Evolutionary conservation across 2,888 invertebrate genomes (phyloP), one percentile per base, ranked within the genome.

Genomic region (Encarsia formosa): DNA sequence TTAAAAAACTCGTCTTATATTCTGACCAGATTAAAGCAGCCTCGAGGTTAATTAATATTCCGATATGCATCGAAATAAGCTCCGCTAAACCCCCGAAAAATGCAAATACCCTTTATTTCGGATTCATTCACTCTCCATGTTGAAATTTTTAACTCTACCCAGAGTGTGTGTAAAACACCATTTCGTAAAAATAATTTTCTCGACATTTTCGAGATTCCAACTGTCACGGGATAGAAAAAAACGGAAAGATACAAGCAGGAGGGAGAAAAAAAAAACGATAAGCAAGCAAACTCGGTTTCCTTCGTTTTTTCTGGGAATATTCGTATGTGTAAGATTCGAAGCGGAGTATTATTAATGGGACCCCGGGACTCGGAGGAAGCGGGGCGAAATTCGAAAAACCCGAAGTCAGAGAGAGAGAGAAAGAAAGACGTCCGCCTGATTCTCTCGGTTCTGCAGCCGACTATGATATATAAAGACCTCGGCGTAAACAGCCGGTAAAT

Each of bases 261-360:
- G 31, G 8, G 39, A 6, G 19, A 24, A 16, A 38, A 38, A 34
- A 32, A 44, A 40, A 45, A 37, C 42, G 41, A 40, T 39, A 43
- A 53, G 45, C 34, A 5, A 13, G 13, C 24, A 22, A n/a, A 16
- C 18, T 22, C 26, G 26, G 11, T 26, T 19, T 34, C 35, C 48
- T 22, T 1, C 23, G 37, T 44, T 56, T 56, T 52, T 52, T 52
- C 52, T 52, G 19, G 39, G 52, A 56, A 56, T 47, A 41, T 51
- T 42, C 32, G 49, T 47, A 29, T 26, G 29, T 37, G 35, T 40
- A 15, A 50, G 42, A 53, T 56, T 53, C 53, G 56, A 53, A 50
- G 48, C 47, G 48, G 56, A 44, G 50, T 42, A 39, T 50, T 56
- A 56, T 53, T 50, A 56, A 56, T 56, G 56, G 40, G 53, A 40